A percentile compares a stretch with the other conserved stretches of the same genome.
Conservation (phyloP, 2,888 invertebrate genomes). For the Vanessa cardui region DNA sequence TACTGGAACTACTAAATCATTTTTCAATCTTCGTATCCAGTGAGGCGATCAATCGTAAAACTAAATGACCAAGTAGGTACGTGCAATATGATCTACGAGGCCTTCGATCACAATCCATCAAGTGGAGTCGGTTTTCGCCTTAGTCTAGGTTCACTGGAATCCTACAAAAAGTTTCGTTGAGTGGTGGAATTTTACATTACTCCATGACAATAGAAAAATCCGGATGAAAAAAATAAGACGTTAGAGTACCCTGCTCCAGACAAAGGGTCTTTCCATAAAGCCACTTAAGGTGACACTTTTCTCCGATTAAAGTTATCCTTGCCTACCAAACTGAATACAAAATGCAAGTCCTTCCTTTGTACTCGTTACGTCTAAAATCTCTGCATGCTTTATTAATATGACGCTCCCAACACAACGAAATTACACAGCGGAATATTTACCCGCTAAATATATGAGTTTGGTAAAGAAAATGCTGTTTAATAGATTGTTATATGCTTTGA, state of each 20-base stretch:
- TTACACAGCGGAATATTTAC: slow-evolving; percentile 2
- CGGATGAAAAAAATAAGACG: slow-evolving; percentile 72
- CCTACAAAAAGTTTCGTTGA: slow-evolving; percentile 63
- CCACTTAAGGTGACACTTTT: slow-evolving; percentile 81
- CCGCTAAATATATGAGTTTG: background rate
- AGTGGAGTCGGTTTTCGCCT: slow-evolving; percentile 51
- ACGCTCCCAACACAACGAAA: slow-evolving; percentile 11
- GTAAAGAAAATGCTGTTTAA: background rate
- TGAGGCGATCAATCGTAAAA: slow-evolving; percentile 56
- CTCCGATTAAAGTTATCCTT: slow-evolving; percentile 81
- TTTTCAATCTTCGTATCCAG: slow-evolving; percentile 40
- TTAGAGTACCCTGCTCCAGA: slow-evolving; percentile 71
- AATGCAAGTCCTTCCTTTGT: slow-evolving; percentile 55
- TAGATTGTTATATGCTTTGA: too few species aligned
- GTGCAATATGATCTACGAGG: slow-evolving; percentile 73
- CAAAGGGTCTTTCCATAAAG: slow-evolving; percentile 78
- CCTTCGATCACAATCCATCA: slow-evolving; percentile 78
- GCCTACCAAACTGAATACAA: slow-evolving; percentile 81
- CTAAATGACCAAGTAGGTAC: slow-evolving; percentile 68
- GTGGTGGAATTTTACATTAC: slow-evolving; percentile 70
- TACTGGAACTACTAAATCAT: slow-evolving; percentile 24
- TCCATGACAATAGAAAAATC: slow-evolving; percentile 67
- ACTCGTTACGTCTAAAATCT: slow-evolving; percentile 26
- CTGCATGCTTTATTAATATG: slow-evolving; percentile 30
- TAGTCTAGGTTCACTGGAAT: slow-evolving; percentile 61